Conservation (phyloP, 2,113 vertebrate genomes). For the Neogobius melanostomus region DNA sequence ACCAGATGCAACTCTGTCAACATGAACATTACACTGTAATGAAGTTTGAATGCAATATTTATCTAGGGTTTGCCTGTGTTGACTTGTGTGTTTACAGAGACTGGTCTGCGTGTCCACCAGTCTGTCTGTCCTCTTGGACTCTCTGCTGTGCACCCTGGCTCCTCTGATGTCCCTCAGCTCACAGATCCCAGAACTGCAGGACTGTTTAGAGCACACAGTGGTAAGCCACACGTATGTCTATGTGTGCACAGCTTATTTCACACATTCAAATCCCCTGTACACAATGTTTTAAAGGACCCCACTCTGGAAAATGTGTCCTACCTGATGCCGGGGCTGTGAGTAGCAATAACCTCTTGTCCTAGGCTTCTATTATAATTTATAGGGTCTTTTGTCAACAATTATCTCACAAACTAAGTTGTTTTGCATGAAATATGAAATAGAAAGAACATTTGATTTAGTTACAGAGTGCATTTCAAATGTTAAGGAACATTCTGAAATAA, state of each 20-base stretch:
- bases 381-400: no score
- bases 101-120: constrained; percentile 88
- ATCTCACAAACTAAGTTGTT: not conserved
- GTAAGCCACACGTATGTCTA: constrained; percentile 75
- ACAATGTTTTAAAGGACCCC: constrained; percentile 77
- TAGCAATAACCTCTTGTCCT: constrained; percentile 22
- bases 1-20: not conserved
- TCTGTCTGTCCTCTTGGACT: constrained; percentile 91
- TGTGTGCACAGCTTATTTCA: not conserved
- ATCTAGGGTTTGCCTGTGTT: not conserved
- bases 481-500: no score
- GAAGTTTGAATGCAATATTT: not conserved
- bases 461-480: no score
- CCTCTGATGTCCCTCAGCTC: constrained; percentile 87
- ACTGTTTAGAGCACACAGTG: constrained; percentile 87
- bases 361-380: not conserved
- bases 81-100: constrained; percentile 75
- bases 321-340: constrained; percentile 86
- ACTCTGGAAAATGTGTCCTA: constrained; percentile 96
- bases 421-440: not conserved
- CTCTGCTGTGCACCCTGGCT: constrained; percentile 91
- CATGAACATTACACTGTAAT: not conserved
- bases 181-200: constrained; percentile 88
- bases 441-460: no score
- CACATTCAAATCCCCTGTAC: not conserved